Base-by-base conservation (phyloP, 2,113 vertebrate genomes). In the Ptychochromis oligacanthus region DNA sequence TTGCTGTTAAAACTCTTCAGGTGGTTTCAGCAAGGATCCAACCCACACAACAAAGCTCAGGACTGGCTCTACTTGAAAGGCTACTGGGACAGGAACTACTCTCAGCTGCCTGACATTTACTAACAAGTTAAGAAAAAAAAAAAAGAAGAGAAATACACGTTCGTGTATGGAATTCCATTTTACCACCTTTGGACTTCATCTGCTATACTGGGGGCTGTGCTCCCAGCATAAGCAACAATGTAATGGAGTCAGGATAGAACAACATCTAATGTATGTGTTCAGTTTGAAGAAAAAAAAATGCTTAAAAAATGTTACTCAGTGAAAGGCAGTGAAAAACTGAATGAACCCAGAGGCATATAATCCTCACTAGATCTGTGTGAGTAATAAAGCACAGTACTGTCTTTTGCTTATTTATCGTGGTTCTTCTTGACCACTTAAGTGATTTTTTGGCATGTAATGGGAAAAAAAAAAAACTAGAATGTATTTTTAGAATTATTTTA, bases 41-140 rank as follows among this genome's bases (percentile, higher is more conserved):
- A 99, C 89, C 97, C 97, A 61, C 94, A 99, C 87, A 99, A 95
- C 67, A 97, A 97, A 88, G 96, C 96, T 3, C 97, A 97, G 92
- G 98, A 99, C 95, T 99, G 98, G 98, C 95, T 99, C 86, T 99
- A 96, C 92, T 96, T 96, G 56, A 98, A 97, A 89, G 97, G 96
- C 91, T 99, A 99, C 95, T 99, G 98, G 98, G 97, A 98, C 93
- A 97, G 98, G 93, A 97, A 96, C 94, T 99, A 98, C 95, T 94
- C 95, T 86, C 96, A 96, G 81, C 93, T 98, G 88, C 97, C 97
- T 85, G 97, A 99, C 88, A 99, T 99, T 95, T 99, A 99, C 95
- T 99, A 96, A 97, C 3, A 84, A 43, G 72, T 57, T 86, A 17
- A 87, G 75, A 55, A 55, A 58, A 28, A 52, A 57, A 36, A 17